Conservation (phyloP, 2,797 vertebrate species). For the Furcifer pardalis region DNA sequence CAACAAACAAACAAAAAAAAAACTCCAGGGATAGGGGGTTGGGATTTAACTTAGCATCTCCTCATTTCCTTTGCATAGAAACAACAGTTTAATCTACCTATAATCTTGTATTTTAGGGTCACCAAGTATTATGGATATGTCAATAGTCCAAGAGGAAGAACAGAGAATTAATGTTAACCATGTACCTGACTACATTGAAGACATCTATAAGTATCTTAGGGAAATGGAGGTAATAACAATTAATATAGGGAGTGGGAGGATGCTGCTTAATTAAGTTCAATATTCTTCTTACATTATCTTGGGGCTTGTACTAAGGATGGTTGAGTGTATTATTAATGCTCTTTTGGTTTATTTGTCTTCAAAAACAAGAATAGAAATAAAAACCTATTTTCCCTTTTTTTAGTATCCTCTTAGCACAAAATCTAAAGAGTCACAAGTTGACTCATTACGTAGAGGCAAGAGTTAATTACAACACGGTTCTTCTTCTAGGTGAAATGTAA, state of each 20-base stretch:
- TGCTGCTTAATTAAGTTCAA: neutral
- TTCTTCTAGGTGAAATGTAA: constrained; percentile 86
- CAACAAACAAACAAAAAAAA: no score
- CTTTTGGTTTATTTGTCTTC: no score
- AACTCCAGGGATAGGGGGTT: no score
- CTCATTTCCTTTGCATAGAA: no score
- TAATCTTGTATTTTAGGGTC: constrained; percentile 80
- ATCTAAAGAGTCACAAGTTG: no score
- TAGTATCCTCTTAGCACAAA: neutral
- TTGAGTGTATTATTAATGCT: no score
- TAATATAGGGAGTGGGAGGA: no score
- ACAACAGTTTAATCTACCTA: neutral
- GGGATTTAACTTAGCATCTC: neutral
- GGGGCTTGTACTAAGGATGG: no score
- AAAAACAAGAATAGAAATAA: no score
- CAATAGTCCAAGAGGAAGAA: constrained; percentile 82
- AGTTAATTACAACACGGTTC: neutral
- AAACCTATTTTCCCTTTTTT: neutral
- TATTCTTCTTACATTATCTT: neutral
- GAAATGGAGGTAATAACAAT: constrained; percentile 89
- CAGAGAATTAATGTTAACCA: constrained; percentile 83
- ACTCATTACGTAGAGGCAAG: fast-evolving
- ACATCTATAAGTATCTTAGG: constrained; percentile 90
- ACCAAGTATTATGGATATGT: constrained; percentile 91
- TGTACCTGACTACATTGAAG: constrained; percentile 86